phyloP scores from a whole-genome alignment of 1,140 invertebrate genomes.

The Saccostrea cuccullata region DNA sequence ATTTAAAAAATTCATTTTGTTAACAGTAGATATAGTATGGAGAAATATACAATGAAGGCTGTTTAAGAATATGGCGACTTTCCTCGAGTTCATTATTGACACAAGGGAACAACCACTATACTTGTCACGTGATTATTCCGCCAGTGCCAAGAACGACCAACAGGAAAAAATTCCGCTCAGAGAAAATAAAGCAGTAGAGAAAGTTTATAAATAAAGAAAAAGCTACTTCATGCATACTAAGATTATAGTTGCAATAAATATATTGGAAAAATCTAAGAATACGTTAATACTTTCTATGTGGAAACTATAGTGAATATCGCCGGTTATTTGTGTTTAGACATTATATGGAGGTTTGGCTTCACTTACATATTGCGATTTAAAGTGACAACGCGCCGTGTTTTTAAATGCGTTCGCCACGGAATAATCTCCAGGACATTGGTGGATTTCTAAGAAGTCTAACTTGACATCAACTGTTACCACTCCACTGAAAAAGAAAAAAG shows the following conservation, averaged over 20 bases:
- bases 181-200: conserved; percentile 14
- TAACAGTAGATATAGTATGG: background rate
- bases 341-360: background rate
- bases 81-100: conserved; percentile 64
- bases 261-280: background rate
- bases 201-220: conserved; percentile 11
- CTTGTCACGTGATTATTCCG: conserved; percentile 77
- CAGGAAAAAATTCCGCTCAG: conserved; percentile 14
- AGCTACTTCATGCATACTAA: conserved; percentile 13
- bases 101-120: conserved; percentile 76
- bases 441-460: conserved; percentile 93
- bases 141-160: conserved; percentile 76
- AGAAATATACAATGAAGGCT: background rate
- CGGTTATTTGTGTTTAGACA: background rate
- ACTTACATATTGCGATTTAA: conserved; percentile 94
- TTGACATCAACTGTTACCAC: conserved; percentile 96
- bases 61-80: background rate
- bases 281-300: conserved; percentile 2
- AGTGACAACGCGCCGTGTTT: conserved; percentile 95
- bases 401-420: conserved; percentile 96
- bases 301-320: background rate
- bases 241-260: background rate
- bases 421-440: conserved; percentile 93
- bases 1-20: background rate
- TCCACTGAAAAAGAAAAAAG: conserved; percentile 83